Conservation (phyloP, 1,140 invertebrate species). For the Calliopsis andreniformis region DNA sequence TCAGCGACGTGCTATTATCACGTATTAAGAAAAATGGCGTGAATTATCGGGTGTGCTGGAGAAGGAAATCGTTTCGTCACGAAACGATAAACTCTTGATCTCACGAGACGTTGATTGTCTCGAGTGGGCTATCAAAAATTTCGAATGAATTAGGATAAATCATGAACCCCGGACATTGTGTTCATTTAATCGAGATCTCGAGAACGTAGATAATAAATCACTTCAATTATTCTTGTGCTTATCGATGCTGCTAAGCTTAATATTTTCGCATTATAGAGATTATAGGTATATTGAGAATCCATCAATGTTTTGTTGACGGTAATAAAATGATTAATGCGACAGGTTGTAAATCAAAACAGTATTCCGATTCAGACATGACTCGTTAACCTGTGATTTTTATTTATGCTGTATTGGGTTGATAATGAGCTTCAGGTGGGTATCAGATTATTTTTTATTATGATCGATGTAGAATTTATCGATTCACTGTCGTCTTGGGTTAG, state of each 20-base stretch:
- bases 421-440: no score
- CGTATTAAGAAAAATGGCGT: conserved; percentile 51
- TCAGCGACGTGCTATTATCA: conserved; percentile 44
- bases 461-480: no score
- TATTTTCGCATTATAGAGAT: neutral
- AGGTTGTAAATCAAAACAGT: no score
- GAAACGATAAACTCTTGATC: neutral
- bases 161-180: neutral
- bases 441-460: no score
- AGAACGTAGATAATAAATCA: neutral
- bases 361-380: no score
- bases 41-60: conserved; percentile 12
- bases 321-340: neutral
- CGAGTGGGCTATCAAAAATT: neutral
- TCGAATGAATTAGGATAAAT: neutral
- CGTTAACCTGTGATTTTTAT: no score
- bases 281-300: neutral
- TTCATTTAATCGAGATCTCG: neutral
- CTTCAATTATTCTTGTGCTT: neutral
- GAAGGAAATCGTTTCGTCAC: neutral
- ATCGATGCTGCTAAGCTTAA: neutral
- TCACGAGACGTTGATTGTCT: neutral
- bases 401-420: no score
- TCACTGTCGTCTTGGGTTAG: no score
- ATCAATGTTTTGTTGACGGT: no score